phyloP scores from a whole-genome alignment of 2,113 vertebrate species.

The Perca flavescens region DNA sequence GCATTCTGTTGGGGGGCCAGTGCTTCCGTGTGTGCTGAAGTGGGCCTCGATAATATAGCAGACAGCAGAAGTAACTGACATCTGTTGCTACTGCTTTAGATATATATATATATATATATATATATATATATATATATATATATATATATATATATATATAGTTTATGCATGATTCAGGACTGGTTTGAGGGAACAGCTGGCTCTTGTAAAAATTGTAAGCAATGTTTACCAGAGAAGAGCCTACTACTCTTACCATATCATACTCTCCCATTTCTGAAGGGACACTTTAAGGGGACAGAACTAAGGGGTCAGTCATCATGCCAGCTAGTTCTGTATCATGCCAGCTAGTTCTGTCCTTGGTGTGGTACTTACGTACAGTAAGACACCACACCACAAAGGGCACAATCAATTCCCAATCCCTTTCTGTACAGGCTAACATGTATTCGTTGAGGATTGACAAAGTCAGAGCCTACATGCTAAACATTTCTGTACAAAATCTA shows the following conservation, averaged over 20 bases:
- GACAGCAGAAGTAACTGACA: constrained; percentile 16
- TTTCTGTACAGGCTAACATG: neutral
- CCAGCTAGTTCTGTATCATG: neutral
- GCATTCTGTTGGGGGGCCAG: constrained; percentile 10
- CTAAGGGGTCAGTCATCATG: neutral
- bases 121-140: too few relatives aligned
- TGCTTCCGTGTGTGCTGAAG: constrained; percentile 4
- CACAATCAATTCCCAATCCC: neutral
- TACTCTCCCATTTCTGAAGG: neutral
- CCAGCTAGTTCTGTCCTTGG: neutral
- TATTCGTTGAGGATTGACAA: constrained; percentile 2
- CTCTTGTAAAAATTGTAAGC: neutral
- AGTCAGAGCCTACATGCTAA: neutral
- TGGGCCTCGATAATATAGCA: constrained; percentile 13
- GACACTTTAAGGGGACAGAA: constrained; percentile 10
- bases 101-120: too few relatives aligned
- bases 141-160: neutral
- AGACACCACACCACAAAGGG: neutral
- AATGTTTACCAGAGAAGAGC: neutral
- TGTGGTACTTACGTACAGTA: too few relatives aligned
- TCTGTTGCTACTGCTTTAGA: neutral
- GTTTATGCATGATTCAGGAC: constrained; percentile 3
- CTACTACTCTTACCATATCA: neutral
- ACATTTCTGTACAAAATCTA: neutral
- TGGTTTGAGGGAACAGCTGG: neutral